Conservation (phyloP, 2,113 vertebrate genomes). For the Cyprinodon variegatus region DNA sequence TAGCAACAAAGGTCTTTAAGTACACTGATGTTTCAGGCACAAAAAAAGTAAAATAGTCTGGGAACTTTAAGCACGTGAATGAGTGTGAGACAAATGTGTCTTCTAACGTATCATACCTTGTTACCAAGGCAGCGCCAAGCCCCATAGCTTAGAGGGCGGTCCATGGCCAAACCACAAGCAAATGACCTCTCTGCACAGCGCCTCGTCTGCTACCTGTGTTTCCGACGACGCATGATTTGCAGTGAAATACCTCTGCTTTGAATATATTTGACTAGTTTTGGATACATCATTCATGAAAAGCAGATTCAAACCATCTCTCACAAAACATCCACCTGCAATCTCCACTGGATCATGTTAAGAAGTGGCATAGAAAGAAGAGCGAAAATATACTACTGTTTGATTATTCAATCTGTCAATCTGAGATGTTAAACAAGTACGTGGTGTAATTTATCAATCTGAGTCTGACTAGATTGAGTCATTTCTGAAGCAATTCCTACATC, state of each 20-base stretch:
- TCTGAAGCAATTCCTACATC: not conserved
- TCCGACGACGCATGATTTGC: constrained; percentile 29
- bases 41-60: not conserved
- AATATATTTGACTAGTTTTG: constrained; percentile 71
- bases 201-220: constrained; percentile 44
- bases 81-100: constrained; percentile 4
- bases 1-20: not conserved
- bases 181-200: constrained; percentile 48
- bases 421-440: not conserved
- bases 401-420: not conserved
- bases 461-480: too few species aligned
- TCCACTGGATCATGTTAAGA: constrained; percentile 17
- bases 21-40: not conserved
- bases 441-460: too few species aligned
- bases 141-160: constrained; percentile 24
- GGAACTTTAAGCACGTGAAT: not conserved
- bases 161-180: constrained; percentile 51
- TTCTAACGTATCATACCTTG: constrained; percentile 32
- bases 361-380: not conserved
- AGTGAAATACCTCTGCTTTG: constrained; percentile 57
- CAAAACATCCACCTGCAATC: constrained; percentile 12
- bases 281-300: constrained; percentile 68
- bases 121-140: constrained; percentile 52
- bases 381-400: not conserved
- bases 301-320: constrained; percentile 61